These are phyloP conservation scores for Caenorhabditis remanei DNA, from an alignment of 1,140 invertebrate genomes.

Conservation along the genomic window DNA sequence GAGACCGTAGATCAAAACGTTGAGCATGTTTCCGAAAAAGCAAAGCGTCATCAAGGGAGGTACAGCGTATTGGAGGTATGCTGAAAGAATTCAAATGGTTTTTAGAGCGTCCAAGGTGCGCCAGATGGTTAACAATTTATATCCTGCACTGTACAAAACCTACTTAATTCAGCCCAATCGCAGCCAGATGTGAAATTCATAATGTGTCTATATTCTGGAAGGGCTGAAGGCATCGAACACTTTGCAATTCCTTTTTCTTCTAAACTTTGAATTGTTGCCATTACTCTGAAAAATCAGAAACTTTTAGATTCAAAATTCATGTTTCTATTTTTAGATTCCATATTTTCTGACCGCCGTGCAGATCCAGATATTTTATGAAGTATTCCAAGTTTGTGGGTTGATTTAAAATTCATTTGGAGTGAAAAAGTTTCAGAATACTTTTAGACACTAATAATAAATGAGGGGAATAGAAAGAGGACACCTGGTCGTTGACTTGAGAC, in stretches of 20 bases:
- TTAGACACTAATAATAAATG: conserved; percentile 28
- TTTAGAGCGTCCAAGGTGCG: not conserved
- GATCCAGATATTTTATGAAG: not conserved
- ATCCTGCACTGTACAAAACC: not conserved
- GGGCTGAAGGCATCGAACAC: conserved; percentile 15
- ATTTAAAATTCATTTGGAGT: conserved; percentile 13
- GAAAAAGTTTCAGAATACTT: not conserved
- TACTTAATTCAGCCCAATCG: conserved; percentile 20
- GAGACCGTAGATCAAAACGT: conserved; percentile 75
- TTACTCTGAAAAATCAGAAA: conserved; percentile 5
- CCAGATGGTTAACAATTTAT: not conserved
- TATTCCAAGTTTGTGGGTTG: conserved; percentile 4
- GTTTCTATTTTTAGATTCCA: conserved; percentile 1
- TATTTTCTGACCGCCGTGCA: conserved; percentile 36
- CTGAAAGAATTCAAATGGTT: not conserved
- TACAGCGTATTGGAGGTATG: conserved; percentile 44
- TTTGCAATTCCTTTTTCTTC: conserved; percentile 25
- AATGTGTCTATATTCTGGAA: conserved; percentile 29
- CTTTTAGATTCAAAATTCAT: conserved; percentile 8
- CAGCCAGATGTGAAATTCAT: conserved; percentile 46
- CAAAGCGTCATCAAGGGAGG: conserved; percentile 71
- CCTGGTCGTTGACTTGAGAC: conserved; percentile 38
- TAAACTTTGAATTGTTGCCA: conserved; percentile 15
- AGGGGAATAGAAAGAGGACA: conserved; percentile 4
- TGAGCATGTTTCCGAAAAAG: conserved; percentile 74